phyloP scores from a whole-genome alignment of 2,888 invertebrate species.

The Hydraecia micacea region DNA sequence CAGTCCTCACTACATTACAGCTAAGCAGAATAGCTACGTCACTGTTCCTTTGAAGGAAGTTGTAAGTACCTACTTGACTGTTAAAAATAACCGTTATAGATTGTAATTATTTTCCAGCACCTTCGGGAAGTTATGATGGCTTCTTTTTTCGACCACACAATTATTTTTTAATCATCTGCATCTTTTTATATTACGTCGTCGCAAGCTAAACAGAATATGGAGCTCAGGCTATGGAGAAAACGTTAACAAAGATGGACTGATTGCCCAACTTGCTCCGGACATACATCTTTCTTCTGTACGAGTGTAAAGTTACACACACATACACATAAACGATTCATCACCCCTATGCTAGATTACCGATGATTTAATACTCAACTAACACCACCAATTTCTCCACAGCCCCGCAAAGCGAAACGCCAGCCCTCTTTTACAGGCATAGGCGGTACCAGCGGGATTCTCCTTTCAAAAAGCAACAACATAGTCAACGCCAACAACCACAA shows the following conservation, averaged over 20 bases:
- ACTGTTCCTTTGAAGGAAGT: slow-evolving; percentile 95
- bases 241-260: neutral
- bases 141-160: neutral
- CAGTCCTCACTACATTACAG: slow-evolving; percentile 95
- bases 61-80: slow-evolving; percentile 74
- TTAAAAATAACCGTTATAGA: no score
- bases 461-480: slow-evolving; percentile 90
- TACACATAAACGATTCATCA: no score
- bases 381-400: slow-evolving; percentile 71
- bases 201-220: neutral
- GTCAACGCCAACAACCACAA: slow-evolving; percentile 91
- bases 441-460: slow-evolving; percentile 87
- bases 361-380: neutral
- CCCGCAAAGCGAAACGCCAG: slow-evolving; percentile 91
- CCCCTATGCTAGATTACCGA: no score
- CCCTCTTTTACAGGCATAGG: slow-evolving; percentile 92
- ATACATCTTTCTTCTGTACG: no score
- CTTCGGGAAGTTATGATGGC: neutral
- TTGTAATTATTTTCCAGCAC: neutral
- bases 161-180: neutral
- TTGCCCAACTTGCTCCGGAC: no score
- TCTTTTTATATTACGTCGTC: neutral
- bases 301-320: no score
- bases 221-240: no score
- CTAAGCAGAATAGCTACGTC: slow-evolving; percentile 96